Evolutionary conservation across 2,888 invertebrate genomes (phyloP), one percentile per base, ranked within the genome.

Genomic region (Dorcus parallelipipedus): DNA sequence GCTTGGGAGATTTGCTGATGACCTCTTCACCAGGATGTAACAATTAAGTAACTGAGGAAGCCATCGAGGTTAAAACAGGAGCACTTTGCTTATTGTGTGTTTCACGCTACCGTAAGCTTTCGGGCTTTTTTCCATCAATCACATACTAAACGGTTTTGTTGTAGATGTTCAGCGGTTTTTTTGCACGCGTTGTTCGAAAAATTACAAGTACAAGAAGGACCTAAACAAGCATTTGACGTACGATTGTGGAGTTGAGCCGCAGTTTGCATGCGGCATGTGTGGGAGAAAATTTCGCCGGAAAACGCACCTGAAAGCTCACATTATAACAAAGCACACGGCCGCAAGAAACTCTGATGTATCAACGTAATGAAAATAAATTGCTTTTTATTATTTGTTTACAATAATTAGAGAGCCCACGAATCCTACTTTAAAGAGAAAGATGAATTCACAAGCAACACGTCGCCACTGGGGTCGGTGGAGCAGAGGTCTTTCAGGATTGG

Each of bases 141-240:
- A 33, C 26, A 33, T 6, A 33, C 26, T 33, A 6, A 33, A 33
- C 26, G 26, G 7, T 45, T n/a, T 20, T 45, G 45, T 45, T 45
- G 1, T 20, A 45, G 14, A 45, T 10, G 23, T 20, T 8, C 17
- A 4, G 20, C 17, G 45, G 45, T 45, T 45, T 45, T 17, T 6
- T 23, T 55, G 56, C 26, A n/a, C 39, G 3, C 52, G 9, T 20
- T 60, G 60, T 39, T 9, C 39, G 7, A 53, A 42, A 40, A 20
- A 51, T 40, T 90, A 90, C 77, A 85, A 87, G 64, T 89, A 89
- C 80, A 87, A 88, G 78, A 87, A 87, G 69, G 88, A 88, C 41
- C 83, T 90, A 68, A 82, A 86, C 71, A 48, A 57, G 33, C 60
- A 60, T 49, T 17, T 60, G 38, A 69, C 69, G 51, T 72, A 77